Evolutionary conservation across 1,140 invertebrate species (phyloP), one percentile per base, ranked within the genome.

Genomic region (Scaptodrosophila lebanonensis): DNA sequence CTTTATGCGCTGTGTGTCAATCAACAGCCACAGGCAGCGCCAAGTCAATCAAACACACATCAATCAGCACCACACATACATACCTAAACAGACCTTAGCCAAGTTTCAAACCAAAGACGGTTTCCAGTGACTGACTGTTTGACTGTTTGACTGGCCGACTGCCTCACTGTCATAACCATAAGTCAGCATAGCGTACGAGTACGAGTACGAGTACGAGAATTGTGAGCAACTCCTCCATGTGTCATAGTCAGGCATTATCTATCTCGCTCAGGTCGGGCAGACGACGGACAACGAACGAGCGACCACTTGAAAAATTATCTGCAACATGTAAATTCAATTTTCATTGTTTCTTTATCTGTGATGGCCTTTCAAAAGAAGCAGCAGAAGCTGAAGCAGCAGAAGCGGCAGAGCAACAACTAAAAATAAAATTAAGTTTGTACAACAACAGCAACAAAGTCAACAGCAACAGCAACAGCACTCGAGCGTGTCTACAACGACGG

Each of bases 261-360:
- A 12, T 48, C 18, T 52, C 75, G 69, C 66, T 82, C 63, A 59
- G 77, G 73, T 13, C 52, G 63, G 39, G 27, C 27, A 30, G 27
- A n/a, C n/a, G n/a, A n/a, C n/a, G n/a, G 22, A 25, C 22, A 4
- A 8, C 22, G 22, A 44, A 50, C 51, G 35, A 49, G 27, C 11
- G 52, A 64, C 62, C 76, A 82, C 76, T 82, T 82, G 76, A 82
- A 68, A 82, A 82, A 83, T 82, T 82, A 83, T 82, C 76, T 82
- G 77, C 76, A 82, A 82, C 76, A 82, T 82, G 76, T 82, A 82
- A 82, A 82, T 76, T 82, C 76, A 82, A 82, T 82, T 82, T 76
- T 82, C 76, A 83, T 83, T 83, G 77, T 82, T n/a, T 82, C 75
- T 83, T 82, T 82, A 82, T 82, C 75, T 82, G 75, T 42, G 66